phyloP scores from a whole-genome alignment of 1,140 invertebrate genomes.

The Zaprionus kolodkinae region DNA sequence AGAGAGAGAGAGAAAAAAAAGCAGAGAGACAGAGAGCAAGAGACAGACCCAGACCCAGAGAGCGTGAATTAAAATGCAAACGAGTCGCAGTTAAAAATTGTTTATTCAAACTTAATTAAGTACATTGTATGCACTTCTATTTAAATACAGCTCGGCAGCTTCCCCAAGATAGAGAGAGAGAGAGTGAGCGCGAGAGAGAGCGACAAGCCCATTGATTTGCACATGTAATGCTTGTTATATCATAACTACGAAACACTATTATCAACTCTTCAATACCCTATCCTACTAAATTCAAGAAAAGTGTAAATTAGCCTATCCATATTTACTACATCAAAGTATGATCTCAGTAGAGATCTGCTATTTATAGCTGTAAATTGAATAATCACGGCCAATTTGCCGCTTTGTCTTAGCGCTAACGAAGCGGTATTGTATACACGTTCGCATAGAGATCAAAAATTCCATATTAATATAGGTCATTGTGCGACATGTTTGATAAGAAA shows the following conservation, averaged over 20 bases:
- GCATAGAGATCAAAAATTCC: constrained; percentile 19
- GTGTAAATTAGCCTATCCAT: not conserved
- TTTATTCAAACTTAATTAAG: constrained; percentile 1
- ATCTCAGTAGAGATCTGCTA: not conserved
- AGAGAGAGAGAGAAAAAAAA: not conserved
- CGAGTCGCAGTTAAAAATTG: constrained; percentile 7
- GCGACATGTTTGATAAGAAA: constrained; percentile 63
- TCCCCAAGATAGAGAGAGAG: not conserved
- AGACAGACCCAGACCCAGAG: not conserved
- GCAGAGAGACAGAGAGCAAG: not conserved
- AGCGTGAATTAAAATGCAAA: not conserved
- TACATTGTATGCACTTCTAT: constrained; percentile 3
- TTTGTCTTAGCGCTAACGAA: constrained; percentile 55
- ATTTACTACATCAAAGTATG: not conserved
- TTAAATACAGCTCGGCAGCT: not conserved
- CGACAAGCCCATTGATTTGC: not conserved
- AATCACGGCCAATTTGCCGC: constrained; percentile 23
- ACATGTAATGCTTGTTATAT: not conserved
- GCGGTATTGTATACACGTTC: constrained; percentile 37
- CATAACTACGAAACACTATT: not conserved
- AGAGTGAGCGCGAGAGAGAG: too few species aligned
- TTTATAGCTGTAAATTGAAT: constrained; percentile 52
- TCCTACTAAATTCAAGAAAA: not conserved
- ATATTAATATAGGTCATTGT: constrained; percentile 69
- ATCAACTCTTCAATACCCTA: not conserved